Conservation (phyloP, 2,888 invertebrate genomes). For the Trachelus stipa region DNA sequence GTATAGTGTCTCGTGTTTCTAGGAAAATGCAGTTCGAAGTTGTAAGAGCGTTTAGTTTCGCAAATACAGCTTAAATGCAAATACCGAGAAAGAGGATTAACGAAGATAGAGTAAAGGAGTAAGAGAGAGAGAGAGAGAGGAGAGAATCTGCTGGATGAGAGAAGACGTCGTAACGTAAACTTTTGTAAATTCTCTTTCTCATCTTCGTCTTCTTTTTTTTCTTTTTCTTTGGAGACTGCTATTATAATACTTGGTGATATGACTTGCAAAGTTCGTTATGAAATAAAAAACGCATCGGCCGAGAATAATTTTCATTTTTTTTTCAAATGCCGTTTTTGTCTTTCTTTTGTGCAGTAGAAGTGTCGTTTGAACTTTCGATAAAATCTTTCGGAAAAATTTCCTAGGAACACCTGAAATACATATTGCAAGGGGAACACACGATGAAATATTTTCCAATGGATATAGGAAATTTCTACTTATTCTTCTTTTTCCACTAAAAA, state of each 20-base stretch:
- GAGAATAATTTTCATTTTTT: neutral
- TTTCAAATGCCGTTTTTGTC: neutral
- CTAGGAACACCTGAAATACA: neutral
- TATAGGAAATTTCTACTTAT: neutral
- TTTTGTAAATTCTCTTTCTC: neutral
- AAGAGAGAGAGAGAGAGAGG: neutral
- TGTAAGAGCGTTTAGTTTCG: conserved; percentile 17
- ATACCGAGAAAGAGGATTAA: conserved; percentile 7
- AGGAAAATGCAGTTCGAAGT: conserved; percentile 13
- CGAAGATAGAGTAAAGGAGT: conserved; percentile 3
- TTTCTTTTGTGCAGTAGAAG: neutral
- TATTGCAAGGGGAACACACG: neutral
- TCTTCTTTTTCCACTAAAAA: neutral
- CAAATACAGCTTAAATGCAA: conserved; percentile 22
- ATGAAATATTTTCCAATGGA: neutral
- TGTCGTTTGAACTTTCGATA: neutral
- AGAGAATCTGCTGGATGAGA: neutral
- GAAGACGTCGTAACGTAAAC: neutral
- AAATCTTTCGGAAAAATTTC: neutral
- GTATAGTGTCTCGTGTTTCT: neutral
- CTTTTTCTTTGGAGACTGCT: neutral
- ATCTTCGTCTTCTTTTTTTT: neutral
- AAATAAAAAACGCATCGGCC: neutral
- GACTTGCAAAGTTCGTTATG: neutral
- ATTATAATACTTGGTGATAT: neutral